Evolutionary conservation across 2,797 vertebrate species (phyloP), one percentile per base, ranked within the genome.

Genomic region (Prionace glauca): DNA sequence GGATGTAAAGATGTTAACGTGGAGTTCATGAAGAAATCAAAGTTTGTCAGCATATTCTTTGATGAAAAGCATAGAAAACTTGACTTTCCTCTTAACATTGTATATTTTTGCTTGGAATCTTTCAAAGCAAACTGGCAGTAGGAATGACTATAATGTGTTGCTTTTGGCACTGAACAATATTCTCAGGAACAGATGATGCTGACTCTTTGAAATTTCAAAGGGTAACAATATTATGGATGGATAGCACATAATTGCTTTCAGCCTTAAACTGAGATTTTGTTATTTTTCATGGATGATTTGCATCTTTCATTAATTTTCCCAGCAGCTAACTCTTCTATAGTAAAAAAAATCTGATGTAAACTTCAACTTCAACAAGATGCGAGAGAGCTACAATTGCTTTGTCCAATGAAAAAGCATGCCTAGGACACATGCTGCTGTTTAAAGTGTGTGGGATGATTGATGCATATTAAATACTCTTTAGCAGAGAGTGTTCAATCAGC

Each of bases 251-350:
- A 95, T 77, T 95, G 24, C 93, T 50, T 95, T 95, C 71, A 94
- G 69, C 69, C 93, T 77, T 56, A 77, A 94, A 45, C 69, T 95
- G 45, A 95, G 26, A 77, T 95, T 8, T 95, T 95, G 93, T 77
- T 56, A 77, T 77, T 95, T 94, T 95, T 95, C 93, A 72, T 71
- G 74, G 93, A 77, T 95, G 71, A 95, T 95, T 95, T 95, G 93
- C 93, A 95, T 95, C 26, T 95, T 95, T 95, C 93, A 60, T 77
- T 95, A 16, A 95, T 50, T 56, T 95, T 74, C 71, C 71, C 26
- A 16, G 45, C 41, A 95, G 93, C 71, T 56, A 77, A 95, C 32
- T 45, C 72, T 77, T 77, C 29, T 77, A 95, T 32, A 74, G 72
- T 56, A 77, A 74, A 74, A 29, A 95, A 71, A 4, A 67, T 29